These are phyloP conservation scores for Drosophila repleta DNA, from an alignment of 1,140 invertebrate genomes.

Conservation along the genomic window DNA sequence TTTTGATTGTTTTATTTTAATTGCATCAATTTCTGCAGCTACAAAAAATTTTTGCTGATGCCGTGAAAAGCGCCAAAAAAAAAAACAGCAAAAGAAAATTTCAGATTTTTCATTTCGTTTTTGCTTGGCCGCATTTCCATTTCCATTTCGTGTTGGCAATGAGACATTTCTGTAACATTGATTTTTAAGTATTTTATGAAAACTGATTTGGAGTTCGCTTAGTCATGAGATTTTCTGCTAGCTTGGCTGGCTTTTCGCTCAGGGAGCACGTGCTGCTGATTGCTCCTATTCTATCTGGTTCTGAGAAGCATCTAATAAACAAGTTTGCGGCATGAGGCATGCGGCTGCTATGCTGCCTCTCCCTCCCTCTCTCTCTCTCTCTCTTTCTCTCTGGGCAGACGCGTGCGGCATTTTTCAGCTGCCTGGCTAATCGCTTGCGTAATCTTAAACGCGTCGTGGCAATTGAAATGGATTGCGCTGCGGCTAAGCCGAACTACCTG, in stretches of 20 bases:
- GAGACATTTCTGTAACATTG: conserved; percentile 72
- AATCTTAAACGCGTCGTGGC: conserved; percentile 77
- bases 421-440: conserved; percentile 75
- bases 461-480: conserved; percentile 75
- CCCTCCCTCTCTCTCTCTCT: too few relatives aligned
- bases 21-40: conserved; percentile 23
- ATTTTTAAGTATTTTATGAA: conserved; percentile 62
- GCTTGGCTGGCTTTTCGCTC: neutral
- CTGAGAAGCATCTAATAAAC: conserved; percentile 68
- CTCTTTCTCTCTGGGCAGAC: too few relatives aligned
- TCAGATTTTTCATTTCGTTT: conserved; percentile 16
- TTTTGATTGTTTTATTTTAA: conserved; percentile 18
- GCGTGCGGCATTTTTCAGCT: conserved; percentile 69
- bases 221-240: conserved; percentile 7
- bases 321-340: conserved; percentile 51
- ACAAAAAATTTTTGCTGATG: conserved; percentile 58
- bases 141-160: conserved; percentile 53
- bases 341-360: conserved; percentile 12
- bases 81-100: neutral
- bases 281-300: conserved; percentile 24
- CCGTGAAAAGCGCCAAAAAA: conserved; percentile 18
- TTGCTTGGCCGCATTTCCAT: conserved; percentile 31
- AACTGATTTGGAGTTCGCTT: conserved; percentile 1
- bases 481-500: conserved; percentile 50
- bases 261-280: conserved; percentile 43